A percentile compares a stretch with the other conserved stretches of the same genome.
Evolutionary conservation across 2,797 vertebrate species (phyloP).

Genomic region (Artibeus jamaicensis): DNA sequence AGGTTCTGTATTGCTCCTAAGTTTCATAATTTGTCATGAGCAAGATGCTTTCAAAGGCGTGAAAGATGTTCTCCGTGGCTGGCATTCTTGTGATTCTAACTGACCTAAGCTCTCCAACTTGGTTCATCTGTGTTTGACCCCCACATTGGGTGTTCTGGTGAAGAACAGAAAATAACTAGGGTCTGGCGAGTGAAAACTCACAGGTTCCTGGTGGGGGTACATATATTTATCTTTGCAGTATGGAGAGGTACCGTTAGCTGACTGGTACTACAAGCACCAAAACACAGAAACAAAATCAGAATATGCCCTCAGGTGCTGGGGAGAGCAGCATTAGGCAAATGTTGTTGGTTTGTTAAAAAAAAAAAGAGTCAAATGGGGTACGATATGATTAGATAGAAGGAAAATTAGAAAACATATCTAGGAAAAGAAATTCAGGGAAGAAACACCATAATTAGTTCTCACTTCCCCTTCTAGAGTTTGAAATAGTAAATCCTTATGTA

Average conservation of each 20-base stretch:
- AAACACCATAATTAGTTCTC: not conserved
- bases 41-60: not conserved
- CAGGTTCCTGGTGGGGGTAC: not conserved
- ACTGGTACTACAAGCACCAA: not conserved
- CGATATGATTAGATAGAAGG: not conserved
- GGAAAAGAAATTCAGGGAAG: not conserved
- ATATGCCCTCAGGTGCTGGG: not conserved
- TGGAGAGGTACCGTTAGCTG: not conserved
- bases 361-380: not conserved
- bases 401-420: not conserved
- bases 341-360: not conserved
- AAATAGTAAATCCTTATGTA: not conserved
- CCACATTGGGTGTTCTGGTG: not conserved
- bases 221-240: not conserved
- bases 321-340: not conserved
- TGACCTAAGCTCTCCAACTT: not conserved
- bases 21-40: not conserved
- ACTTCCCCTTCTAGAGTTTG: not conserved
- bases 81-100: not conserved
- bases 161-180: conserved; percentile 38
- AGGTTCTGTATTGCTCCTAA: not conserved
- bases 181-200: conserved; percentile 5
- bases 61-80: not conserved
- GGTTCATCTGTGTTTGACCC: not conserved
- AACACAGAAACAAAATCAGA: not conserved